These are phyloP conservation scores for Drosophila borealis DNA, from an alignment of 2,888 invertebrate species.

Conservation along the genomic window DNA sequence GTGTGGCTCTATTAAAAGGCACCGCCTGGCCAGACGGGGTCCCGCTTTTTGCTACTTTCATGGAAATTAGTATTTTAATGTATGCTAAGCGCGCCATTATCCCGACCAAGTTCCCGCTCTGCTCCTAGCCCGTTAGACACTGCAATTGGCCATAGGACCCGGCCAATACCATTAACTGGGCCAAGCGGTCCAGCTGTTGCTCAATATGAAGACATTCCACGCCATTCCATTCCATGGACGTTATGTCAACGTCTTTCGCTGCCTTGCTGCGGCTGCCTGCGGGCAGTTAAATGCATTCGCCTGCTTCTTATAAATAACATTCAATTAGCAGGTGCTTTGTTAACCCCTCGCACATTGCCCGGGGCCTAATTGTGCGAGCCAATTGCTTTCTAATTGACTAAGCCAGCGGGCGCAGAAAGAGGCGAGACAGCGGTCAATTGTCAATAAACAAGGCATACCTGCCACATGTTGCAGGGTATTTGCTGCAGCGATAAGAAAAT, in stretches of 20 bases:
- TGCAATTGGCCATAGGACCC: conserved; percentile 47
- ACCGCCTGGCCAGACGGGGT: conserved; percentile 61
- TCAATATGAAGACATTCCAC: conserved; percentile 39
- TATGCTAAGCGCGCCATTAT: conserved; percentile 80
- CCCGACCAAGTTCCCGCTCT: conserved; percentile 49
- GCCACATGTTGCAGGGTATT: conserved; percentile 8
- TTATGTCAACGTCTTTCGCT: conserved; percentile 24
- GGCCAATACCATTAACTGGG: conserved; percentile 47
- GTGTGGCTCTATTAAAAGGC: conserved; percentile 81
- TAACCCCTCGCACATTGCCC: conserved; percentile 22
- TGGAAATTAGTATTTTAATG: conserved; percentile 80
- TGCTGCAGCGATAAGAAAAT: neutral
- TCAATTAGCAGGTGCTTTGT: conserved; percentile 71
- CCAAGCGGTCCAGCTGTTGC: conserved; percentile 21
- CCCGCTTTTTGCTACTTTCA: conserved; percentile 70
- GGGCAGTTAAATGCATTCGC: conserved; percentile 40
- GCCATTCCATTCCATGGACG: conserved; percentile 17
- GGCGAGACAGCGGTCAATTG: no score
- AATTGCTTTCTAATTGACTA: conserved; percentile 60
- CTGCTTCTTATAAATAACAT: conserved; percentile 61
- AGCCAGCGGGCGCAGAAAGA: neutral
- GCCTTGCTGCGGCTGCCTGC: conserved; percentile 7
- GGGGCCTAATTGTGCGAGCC: conserved; percentile 33
- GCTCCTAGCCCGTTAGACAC: conserved; percentile 38
- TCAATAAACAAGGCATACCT: neutral